phyloP scores from a whole-genome alignment of 2,797 vertebrate genomes.

The Sardinella longiceps region DNA sequence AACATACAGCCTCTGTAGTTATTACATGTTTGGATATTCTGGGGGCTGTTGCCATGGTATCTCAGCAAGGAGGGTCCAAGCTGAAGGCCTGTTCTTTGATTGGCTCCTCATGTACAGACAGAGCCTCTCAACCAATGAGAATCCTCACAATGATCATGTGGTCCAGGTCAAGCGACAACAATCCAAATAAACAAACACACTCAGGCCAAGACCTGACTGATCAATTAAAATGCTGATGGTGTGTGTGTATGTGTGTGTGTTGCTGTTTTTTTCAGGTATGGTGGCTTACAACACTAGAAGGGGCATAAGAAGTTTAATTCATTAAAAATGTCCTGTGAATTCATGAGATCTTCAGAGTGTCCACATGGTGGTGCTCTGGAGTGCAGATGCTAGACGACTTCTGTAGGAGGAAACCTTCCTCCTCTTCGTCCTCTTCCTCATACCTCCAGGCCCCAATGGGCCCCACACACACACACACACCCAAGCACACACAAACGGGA shows the following conservation, averaged over 20 bases:
- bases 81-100: not conserved
- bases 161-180: not conserved
- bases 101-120: not conserved
- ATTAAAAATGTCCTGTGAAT: not conserved
- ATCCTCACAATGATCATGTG: not conserved
- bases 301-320: slow-evolving; percentile 43
- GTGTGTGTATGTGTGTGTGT: slow-evolving; percentile 32
- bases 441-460: too few species aligned
- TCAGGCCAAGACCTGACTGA: not conserved
- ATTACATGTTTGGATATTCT: slow-evolving; percentile 37
- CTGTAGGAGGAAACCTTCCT: not conserved
- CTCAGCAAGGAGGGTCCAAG: slow-evolving; percentile 34
- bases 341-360: slow-evolving; percentile 30
- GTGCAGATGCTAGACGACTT: not conserved
- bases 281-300: not conserved
- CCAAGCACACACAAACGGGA: too few species aligned
- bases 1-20: slow-evolving; percentile 46
- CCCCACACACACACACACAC: not conserved
- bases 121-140: not conserved
- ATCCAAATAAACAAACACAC: not conserved
- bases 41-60: not conserved
- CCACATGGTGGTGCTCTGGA: slow-evolving; percentile 21
- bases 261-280: not conserved
- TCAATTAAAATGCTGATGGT: not conserved
- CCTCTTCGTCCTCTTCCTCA: not conserved